Conservation (phyloP, 2,888 invertebrate species). For the Leucophora obtusa region DNA sequence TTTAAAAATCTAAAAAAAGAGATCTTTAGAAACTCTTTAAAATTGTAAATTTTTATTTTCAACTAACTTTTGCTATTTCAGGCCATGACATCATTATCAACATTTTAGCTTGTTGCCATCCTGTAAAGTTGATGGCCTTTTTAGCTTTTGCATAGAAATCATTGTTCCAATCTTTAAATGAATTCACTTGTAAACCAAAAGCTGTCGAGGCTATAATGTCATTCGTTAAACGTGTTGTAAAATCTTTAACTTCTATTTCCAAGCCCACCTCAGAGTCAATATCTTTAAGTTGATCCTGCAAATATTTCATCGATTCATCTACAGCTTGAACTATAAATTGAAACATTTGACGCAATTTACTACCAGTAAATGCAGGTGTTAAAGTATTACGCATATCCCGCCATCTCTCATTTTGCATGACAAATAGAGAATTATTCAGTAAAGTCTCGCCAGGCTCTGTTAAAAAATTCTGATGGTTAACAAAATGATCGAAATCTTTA, state of each 20-base stretch:
- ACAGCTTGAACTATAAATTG: constrained; percentile 72
- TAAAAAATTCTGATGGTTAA: constrained; percentile 75
- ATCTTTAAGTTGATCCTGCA: constrained; percentile 58
- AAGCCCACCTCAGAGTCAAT: constrained; percentile 10
- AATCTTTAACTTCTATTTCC: constrained; percentile 70
- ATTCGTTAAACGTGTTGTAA: constrained; percentile 71
- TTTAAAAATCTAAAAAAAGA: constrained; percentile 57
- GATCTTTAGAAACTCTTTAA: background rate
- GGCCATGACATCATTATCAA: constrained; percentile 68
- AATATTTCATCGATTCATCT: constrained; percentile 70
- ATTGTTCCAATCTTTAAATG: constrained; percentile 79
- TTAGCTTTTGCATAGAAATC: constrained; percentile 78
- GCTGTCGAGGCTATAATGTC: constrained; percentile 76
- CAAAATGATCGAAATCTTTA: constrained; percentile 80
- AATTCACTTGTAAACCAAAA: constrained; percentile 79
- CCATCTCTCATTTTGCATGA: constrained; percentile 73
- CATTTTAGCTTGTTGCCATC: constrained; percentile 66
- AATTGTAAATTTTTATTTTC: background rate
- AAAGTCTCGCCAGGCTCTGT: constrained; percentile 68
- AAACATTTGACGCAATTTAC: constrained; percentile 77
- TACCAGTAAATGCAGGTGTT: constrained; percentile 76
- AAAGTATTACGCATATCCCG: constrained; percentile 75
- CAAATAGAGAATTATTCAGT: constrained; percentile 79
- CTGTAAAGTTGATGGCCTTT: constrained; percentile 28
- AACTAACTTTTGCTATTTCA: constrained; percentile 52